Conservation (phyloP, 1,140 invertebrate species). For the Planococcus citri region DNA sequence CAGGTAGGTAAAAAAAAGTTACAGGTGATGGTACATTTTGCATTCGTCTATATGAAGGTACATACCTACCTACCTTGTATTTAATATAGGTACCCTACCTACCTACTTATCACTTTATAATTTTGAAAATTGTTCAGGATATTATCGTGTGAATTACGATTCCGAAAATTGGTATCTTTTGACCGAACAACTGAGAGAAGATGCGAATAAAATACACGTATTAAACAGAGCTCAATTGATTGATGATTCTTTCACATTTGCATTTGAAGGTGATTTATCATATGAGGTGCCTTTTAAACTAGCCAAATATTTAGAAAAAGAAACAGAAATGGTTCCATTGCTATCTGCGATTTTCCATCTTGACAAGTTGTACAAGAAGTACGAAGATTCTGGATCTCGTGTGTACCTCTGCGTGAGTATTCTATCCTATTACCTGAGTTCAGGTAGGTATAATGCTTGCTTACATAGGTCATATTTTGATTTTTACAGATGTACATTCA, state of each 20-base stretch:
- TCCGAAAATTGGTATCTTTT: constrained; percentile 50
- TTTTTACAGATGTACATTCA: neutral
- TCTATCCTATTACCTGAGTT: neutral
- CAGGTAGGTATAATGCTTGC: neutral
- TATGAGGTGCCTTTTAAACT: constrained; percentile 58
- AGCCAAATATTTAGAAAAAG: constrained; percentile 41
- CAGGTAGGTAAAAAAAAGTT: too few species aligned
- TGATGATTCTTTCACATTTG: constrained; percentile 72
- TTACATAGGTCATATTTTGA: neutral
- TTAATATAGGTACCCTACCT: too few species aligned
- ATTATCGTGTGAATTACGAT: constrained; percentile 64
- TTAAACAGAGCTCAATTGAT: constrained; percentile 65
- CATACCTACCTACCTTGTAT: too few species aligned
- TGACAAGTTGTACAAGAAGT: neutral
- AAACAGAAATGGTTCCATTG: constrained; percentile 43
- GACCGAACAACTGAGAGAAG: constrained; percentile 34
- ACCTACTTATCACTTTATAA: too few species aligned
- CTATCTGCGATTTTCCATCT: constrained; percentile 31
- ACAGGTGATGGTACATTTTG: too few species aligned
- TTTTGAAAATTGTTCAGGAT: constrained; percentile 31
- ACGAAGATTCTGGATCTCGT: neutral
- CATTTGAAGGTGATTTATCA: constrained; percentile 46
- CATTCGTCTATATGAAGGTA: too few species aligned
- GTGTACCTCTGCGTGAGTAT: neutral
- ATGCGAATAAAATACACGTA: constrained; percentile 45